Base-by-base conservation (phyloP, 1,140 invertebrate species). In the Drosophila leontia region DNA sequence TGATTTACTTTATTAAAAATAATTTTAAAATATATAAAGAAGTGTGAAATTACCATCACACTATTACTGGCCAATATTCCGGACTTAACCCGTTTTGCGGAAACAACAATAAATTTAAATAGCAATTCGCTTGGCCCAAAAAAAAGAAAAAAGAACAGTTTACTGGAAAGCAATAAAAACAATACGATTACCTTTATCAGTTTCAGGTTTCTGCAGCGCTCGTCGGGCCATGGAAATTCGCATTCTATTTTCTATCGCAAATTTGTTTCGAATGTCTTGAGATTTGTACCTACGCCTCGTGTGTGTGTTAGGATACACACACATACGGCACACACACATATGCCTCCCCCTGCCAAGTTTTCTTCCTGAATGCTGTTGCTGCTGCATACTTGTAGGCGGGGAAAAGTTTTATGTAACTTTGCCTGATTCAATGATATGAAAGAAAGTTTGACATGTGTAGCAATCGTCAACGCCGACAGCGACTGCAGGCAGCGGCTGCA, bases 401-500 rank as follows among this genome's bases (percentile, higher is more conserved):
- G 50, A 68, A 78, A 78, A 78, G 76, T 78, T 78, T 78, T 71
- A 45, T 71, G 60, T 78, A 78, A 78, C 76, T 78, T 78, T 71
- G 51, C 53, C 75, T 78, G 75, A 78, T 78, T 78, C 75, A 78
- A 78, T 78, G 75, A 78, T 78, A 78, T 78, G 67, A 78, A 78
- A 71, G 75, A 78, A 78, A 78, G 76, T 78, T 78, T 78, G 76
- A 78, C 76, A 78, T 78, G 76, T 78, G 75, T 78, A 78, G 67
- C 51, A 67, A 60, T 42, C 68, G 62, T 65, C 62, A 62, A 42
- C 61, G 56, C 12, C 45, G 67, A 44, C 45, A 35, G 41, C 37
- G 67, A 42, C 65, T 71, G 61, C 61, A 63, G 59, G 67, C 69
- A 47, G 63, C 50, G 50, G 64, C 64, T 35, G 48, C 41, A 23